Evolutionary conservation across 37 sponge, comb jelly and placozoan genomes (phyloP).

Genomic region (Chondrilla cf. caribensis): DNA sequence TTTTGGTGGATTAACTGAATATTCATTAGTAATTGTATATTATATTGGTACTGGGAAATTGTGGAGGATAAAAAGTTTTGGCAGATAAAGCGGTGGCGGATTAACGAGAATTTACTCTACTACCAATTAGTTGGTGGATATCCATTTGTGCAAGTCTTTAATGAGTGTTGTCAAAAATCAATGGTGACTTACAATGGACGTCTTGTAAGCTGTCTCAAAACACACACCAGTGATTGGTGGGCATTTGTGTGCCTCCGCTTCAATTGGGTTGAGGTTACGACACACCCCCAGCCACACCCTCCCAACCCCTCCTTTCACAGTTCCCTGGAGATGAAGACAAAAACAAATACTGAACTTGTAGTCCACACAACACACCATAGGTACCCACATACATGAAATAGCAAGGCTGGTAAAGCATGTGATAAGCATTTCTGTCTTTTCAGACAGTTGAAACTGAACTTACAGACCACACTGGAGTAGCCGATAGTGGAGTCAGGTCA

Average conservation of each 20-base stretch:
- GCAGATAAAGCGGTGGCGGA: too few relatives aligned
- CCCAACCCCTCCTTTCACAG: background rate
- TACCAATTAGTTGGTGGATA: too few relatives aligned
- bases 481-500: background rate
- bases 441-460: background rate
- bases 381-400: too few relatives aligned
- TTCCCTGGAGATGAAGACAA: background rate
- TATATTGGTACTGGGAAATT: too few relatives aligned
- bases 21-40: too few relatives aligned
- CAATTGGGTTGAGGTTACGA: conserved; percentile 56
- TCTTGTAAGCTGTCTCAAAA: background rate
- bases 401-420: too few relatives aligned
- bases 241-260: conserved; percentile 32
- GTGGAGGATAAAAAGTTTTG: too few relatives aligned
- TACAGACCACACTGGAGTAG: background rate
- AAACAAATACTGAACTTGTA: background rate
- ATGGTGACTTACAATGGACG: background rate
- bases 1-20: too few relatives aligned
- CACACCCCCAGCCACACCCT: conserved; percentile 42
- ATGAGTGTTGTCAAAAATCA: too few relatives aligned
- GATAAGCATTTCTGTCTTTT: too few relatives aligned
- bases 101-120: too few relatives aligned
- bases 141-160: background rate
- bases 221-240: conserved; percentile 54
- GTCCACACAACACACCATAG: too few relatives aligned